Base-by-base conservation (phyloP, 2,113 vertebrate genomes). In the Entelurus aequoreus region DNA sequence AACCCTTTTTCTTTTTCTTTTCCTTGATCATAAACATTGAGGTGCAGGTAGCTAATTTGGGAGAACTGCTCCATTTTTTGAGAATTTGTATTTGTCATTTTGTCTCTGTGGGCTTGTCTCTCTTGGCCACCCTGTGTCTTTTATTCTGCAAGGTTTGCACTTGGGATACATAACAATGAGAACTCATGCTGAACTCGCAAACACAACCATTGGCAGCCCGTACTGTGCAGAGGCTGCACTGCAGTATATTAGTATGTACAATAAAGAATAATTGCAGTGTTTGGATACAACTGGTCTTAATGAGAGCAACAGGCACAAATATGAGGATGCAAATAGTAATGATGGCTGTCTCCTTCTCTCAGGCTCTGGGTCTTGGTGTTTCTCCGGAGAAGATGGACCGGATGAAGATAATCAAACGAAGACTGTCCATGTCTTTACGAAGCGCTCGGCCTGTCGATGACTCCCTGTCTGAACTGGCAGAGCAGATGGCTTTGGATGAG, bases 331-430 rank as follows among this genome's bases (percentile, higher is more conserved):
- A 71, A 42, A 65, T 65, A 56, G 63, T 68, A 53, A 21, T 67
- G 68, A 38, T 72, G 35, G 35, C 66, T 59, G 36, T 40, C 3
- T 54, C 9, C 19, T 42, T 6, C 54, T 28, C 15, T 48, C 54
- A 88, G 86, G 80, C 75, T 7, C 40, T 69, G 79, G 87, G 80
- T 75, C 76, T 65, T 51, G 21, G 78, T 67, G 68, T 67, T 74
- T 78, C 36, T 9, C 60, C 28, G 51, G 69, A 67, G 76, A 78
- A 76, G 85, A 92, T 92, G 91, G 91, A 92, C 84, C 88, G 91
- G 60, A 91, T 92, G 90, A 92, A 90, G 84, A 90, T 91, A 48
- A 91, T 92, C 82, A 91, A 92, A 74, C 82, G 90, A 66, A 88
- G 90, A 62, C 85, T 92, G 81, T 92, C 91, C 76, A 90, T 91